Evolutionary conservation across 2,797 vertebrate species (phyloP).

Genomic region (Rhinophrynus dorsalis): DNA sequence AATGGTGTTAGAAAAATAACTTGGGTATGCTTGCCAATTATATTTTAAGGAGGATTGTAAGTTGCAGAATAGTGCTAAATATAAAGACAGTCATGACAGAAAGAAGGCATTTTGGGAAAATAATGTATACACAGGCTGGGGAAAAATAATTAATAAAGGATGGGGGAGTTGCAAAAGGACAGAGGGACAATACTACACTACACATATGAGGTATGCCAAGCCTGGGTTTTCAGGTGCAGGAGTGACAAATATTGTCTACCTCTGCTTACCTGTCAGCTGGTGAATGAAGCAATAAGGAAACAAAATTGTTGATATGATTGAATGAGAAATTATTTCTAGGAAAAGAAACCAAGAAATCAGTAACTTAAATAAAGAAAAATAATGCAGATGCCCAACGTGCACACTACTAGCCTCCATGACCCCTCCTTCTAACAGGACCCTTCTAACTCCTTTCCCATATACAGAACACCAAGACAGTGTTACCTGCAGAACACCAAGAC

Average conservation of each 20-base stretch:
- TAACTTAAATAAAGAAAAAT: conserved; percentile 79
- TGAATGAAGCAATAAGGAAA: conserved; percentile 45
- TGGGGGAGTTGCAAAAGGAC: conserved; percentile 6
- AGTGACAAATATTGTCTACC: conserved; percentile 35
- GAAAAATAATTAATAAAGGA: neutral
- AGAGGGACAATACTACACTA: conserved; percentile 19
- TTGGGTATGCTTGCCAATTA: neutral
- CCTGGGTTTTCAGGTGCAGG: conserved; percentile 43
- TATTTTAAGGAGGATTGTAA: too few species aligned
- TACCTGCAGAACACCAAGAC: too few species aligned
- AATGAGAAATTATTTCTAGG: conserved; percentile 32
- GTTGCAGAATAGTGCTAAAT: too few species aligned
- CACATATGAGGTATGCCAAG: conserved; percentile 37
- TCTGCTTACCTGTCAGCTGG: conserved; percentile 45
- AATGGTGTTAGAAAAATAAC: neutral
- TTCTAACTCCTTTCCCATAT: too few species aligned
- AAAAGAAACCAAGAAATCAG: conserved; percentile 46
- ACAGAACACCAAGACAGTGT: too few species aligned
- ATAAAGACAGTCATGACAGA: too few species aligned
- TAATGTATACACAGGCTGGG: conserved; percentile 2
- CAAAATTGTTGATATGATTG: conserved; percentile 43
- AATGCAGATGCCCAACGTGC: too few species aligned
- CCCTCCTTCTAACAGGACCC: too few species aligned
- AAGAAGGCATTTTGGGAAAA: conserved; percentile 15
- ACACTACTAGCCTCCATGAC: too few species aligned